phyloP scores from a whole-genome alignment of 2,113 vertebrate genomes.

The Desmodus rotundus region DNA sequence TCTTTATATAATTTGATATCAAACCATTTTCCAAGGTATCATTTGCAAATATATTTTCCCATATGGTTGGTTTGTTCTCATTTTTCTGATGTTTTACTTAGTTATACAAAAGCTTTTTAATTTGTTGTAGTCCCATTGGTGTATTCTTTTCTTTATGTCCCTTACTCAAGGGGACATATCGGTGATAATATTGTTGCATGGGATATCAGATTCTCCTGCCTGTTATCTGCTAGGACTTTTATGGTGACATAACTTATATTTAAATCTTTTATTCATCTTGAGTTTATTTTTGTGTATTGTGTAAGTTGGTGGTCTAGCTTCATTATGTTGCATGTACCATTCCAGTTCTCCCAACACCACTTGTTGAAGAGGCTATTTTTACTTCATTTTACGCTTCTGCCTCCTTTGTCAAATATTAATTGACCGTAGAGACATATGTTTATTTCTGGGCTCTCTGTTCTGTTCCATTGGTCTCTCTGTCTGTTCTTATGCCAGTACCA shows the following conservation, averaged over 20 bases:
- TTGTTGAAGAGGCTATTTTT: too few relatives aligned
- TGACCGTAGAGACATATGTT: neutral
- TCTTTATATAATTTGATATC: neutral
- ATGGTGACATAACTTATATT: too few relatives aligned
- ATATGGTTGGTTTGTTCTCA: neutral
- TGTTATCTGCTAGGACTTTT: too few relatives aligned
- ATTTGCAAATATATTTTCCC: neutral
- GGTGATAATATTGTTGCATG: too few relatives aligned
- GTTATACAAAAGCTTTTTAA: neutral
- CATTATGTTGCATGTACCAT: too few relatives aligned
- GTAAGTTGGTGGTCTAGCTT: too few relatives aligned
- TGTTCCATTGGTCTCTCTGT: neutral
- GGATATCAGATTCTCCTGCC: too few relatives aligned
- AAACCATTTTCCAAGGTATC: neutral
- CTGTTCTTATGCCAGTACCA: neutral
- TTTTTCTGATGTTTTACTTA: neutral
- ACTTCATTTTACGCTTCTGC: too few relatives aligned
- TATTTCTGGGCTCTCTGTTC: neutral
- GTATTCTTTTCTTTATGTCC: neutral
- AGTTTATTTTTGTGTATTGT: too few relatives aligned
- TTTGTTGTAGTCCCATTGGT: neutral
- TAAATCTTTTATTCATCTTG: too few relatives aligned
- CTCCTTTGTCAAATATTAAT: neutral
- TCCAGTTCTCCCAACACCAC: too few relatives aligned
- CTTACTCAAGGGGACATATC: neutral